A percentile compares a stretch with the other conserved stretches of the same genome.
Conservation (phyloP, 2,888 invertebrate species). For the Cosmia trapezina region DNA sequence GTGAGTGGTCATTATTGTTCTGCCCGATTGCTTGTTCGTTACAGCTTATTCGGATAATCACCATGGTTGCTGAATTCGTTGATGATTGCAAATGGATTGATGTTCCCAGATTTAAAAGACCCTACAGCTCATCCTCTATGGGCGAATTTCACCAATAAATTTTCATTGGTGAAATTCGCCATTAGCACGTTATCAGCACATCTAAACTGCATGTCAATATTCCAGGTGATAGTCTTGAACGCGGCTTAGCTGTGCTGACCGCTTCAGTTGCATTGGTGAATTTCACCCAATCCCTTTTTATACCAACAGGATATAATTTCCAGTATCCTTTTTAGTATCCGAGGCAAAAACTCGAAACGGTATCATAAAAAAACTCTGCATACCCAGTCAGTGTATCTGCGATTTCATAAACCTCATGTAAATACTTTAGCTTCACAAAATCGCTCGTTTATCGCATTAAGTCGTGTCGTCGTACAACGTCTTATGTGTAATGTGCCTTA, state of each 20-base stretch:
- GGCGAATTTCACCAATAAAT: too few species aligned
- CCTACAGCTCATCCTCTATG: not conserved
- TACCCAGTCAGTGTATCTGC: not conserved
- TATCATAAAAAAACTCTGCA: constrained; percentile 21
- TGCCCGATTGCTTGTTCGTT: not conserved
- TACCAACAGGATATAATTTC: not conserved
- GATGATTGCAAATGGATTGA: not conserved
- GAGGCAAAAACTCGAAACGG: not conserved
- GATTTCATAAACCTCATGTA: constrained; percentile 41
- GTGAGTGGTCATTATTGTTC: too few species aligned
- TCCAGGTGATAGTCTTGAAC: too few species aligned
- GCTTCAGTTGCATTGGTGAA: too few species aligned
- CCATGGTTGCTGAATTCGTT: not conserved
- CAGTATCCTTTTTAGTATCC: not conserved
- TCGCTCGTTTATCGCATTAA: constrained; percentile 27
- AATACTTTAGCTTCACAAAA: constrained; percentile 32
- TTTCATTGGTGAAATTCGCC: too few species aligned
- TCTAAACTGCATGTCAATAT: too few species aligned
- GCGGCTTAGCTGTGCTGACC: too few species aligned
- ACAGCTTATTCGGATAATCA: not conserved
- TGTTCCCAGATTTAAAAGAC: not conserved
- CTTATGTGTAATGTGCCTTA: constrained; percentile 52
- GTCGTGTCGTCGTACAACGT: constrained; percentile 21
- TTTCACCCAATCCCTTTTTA: not conserved
- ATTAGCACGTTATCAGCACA: too few species aligned